Base-by-base conservation (phyloP, 2,797 vertebrate species). In the Hafferia zeledoni region DNA sequence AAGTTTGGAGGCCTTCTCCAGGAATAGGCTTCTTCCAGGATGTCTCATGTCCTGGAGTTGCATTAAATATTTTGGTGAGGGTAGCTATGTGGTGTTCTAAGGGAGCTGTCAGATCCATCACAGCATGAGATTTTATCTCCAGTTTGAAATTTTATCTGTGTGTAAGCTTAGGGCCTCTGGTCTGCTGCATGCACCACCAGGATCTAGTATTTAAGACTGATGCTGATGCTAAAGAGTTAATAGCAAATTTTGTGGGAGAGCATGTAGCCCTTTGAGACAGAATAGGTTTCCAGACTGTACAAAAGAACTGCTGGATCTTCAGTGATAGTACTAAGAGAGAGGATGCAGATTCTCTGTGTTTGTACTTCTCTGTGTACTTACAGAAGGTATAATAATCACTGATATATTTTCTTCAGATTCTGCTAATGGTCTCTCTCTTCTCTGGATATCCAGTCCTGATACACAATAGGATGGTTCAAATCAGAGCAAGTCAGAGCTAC, bases 21-120 rank as follows among this genome's bases (percentile, higher is more conserved):
- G 70, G 57, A 93, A 76, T 75, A 79, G 37, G 70, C 49, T 83
- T 94, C 52, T 91, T 87, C 76, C 46, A 60, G 55, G 74, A 30
- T 67, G 49, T 23, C 47, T 87, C 53, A 31, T 63, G 53, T 72
- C 46, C 55, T 59, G 19, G 71, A 70, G 22, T 4, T 71, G 44
- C 68, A 52, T 70, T 76, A 76, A 53, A 53, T 89, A 63, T 83
- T 96, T 92, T 94, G 87, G 39, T 79, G 50, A 83, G 57, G 56
- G 35, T 30, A 85, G 61, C 28, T 43, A 23, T 37, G 56, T 70
- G 37, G 33, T 86, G 69, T 83, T 64, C 74, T 69, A 75, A 87
- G 53, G 80, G 50, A 90, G 30, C 3, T 3, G 39, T 70, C 65
- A 87, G 52, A 76, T 71, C 28, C n/a, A 17, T 50, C 53, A 50